phyloP scores from a whole-genome alignment of 2,113 vertebrate genomes.

The Salvelinus sp. region DNA sequence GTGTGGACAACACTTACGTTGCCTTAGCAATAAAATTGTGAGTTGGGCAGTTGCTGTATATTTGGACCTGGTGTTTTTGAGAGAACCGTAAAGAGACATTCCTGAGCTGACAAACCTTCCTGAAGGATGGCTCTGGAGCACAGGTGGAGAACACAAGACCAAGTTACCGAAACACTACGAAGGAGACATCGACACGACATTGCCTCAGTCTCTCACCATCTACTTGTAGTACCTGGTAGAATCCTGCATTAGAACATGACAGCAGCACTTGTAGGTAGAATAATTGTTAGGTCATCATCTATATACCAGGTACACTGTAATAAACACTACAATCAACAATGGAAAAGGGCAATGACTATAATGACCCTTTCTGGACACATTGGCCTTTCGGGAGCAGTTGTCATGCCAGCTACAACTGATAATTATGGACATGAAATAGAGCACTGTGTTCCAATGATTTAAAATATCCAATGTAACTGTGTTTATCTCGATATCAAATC shows the following conservation, averaged over 20 bases:
- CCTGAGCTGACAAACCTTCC: background rate
- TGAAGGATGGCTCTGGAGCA: background rate
- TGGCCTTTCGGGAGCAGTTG: background rate
- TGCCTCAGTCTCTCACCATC: background rate
- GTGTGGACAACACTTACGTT: conserved; percentile 78
- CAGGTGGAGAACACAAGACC: background rate
- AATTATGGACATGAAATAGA: background rate
- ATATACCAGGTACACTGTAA: background rate
- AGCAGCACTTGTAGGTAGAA: background rate
- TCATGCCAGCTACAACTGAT: conserved; percentile 3
- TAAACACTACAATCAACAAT: background rate
- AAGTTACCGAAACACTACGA: conserved; percentile 1
- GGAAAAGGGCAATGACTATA: background rate
- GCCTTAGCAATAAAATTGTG: conserved; percentile 71
- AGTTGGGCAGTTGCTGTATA: background rate
- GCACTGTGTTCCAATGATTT: background rate
- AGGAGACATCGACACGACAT: background rate
- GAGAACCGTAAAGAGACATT: too few relatives aligned
- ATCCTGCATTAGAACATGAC: background rate
- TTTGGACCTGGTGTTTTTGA: too few relatives aligned
- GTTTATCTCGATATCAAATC: too few relatives aligned
- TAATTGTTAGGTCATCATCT: background rate
- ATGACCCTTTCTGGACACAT: background rate
- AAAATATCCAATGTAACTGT: too few relatives aligned
- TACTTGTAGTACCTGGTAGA: background rate